phyloP scores from a whole-genome alignment of 2,888 invertebrate species.

The Incurvaria masculella region DNA sequence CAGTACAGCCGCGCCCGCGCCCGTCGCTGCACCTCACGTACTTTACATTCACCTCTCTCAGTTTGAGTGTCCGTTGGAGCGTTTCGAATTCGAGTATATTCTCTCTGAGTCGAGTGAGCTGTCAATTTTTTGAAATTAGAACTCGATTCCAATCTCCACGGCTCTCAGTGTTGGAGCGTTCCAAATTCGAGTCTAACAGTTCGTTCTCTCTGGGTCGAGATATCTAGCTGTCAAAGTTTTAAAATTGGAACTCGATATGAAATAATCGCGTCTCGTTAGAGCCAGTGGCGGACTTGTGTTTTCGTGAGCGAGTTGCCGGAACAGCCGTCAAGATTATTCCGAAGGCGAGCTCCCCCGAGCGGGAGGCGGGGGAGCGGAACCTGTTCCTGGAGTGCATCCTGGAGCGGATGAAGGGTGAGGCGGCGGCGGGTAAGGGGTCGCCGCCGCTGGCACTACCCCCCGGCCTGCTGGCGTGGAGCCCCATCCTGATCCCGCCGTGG shows the following conservation, averaged over 20 bases:
- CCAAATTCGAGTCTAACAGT: not conserved
- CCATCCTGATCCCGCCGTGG: constrained; percentile 72
- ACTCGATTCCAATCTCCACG: no score
- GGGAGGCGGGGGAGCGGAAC: constrained; percentile 24
- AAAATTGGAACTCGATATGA: no score
- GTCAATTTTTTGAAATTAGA: not conserved
- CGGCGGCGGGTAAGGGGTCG: constrained; percentile 29
- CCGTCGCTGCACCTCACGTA: constrained; percentile 23
- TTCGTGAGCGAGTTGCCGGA: constrained; percentile 28
- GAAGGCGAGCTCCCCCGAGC: constrained; percentile 48
- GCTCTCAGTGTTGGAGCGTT: no score
- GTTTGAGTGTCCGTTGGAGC: no score
- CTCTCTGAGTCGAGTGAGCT: not conserved
- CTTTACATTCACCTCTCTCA: no score
- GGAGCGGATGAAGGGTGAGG: constrained; percentile 45
- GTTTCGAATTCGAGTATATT: no score
- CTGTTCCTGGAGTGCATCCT: constrained; percentile 11
- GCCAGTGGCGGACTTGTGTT: constrained; percentile 33
- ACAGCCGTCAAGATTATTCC: constrained; percentile 47
- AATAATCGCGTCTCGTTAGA: not conserved
- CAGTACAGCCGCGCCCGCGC: constrained; percentile 50
- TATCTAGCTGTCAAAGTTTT: no score
- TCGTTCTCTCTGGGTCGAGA: no score
- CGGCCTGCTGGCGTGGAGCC: constrained; percentile 73
- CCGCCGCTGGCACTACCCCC: constrained; percentile 51